These are phyloP conservation scores for Lepilemur septentrionalis DNA, from an alignment of 2,797 vertebrate species.

Conservation along the genomic window DNA sequence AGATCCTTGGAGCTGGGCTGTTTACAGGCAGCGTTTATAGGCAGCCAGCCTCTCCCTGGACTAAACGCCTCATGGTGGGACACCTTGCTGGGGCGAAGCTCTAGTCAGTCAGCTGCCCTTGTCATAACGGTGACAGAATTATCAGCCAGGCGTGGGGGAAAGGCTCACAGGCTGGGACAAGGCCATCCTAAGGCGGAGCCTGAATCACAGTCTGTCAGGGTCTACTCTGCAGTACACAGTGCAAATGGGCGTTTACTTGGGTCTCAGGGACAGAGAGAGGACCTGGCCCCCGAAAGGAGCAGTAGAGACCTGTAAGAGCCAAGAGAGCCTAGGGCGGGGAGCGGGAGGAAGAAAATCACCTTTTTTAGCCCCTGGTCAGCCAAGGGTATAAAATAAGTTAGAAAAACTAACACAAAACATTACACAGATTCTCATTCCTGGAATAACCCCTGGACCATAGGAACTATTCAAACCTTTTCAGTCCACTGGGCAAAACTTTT, in stretches of 20 bases:
- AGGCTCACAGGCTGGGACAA: not conserved
- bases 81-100: not conserved
- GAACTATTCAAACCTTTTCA: constrained; percentile 55
- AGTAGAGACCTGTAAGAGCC: not conserved
- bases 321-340: not conserved
- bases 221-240: not conserved
- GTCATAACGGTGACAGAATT: not conserved
- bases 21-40: not conserved
- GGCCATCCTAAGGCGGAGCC: not conserved
- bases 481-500: constrained; percentile 69
- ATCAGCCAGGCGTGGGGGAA: not conserved
- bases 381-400: not conserved
- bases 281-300: not conserved
- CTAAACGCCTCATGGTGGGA: not conserved
- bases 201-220: not conserved
- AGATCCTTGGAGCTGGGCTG: not conserved
- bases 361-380: not conserved
- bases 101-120: not conserved
- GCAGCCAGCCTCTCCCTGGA: not conserved
- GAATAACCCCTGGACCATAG: not conserved
- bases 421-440: not conserved
- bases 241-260: not conserved
- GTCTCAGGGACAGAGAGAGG: not conserved
- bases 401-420: not conserved
- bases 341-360: not conserved